Evolutionary conservation across 2,888 invertebrate species (phyloP).

Genomic region (Agrilus cyanescens): DNA sequence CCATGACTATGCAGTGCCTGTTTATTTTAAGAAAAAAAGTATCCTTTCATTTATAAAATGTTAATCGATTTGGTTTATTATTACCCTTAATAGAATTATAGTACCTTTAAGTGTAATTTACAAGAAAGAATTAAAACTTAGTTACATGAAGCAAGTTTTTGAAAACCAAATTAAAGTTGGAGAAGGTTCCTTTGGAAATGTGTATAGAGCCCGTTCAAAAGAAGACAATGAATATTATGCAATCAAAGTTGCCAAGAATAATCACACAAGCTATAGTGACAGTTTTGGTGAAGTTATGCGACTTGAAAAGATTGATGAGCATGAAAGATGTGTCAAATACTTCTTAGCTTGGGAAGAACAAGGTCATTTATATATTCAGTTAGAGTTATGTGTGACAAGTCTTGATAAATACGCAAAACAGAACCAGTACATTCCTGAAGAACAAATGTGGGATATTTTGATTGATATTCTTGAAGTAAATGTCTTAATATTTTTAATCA

Average conservation of each 20-base stretch:
- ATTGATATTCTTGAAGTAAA: conserved; percentile 43
- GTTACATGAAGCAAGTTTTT: conserved; percentile 60
- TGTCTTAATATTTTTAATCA: not conserved
- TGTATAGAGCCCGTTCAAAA: conserved; percentile 51
- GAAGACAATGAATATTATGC: conserved; percentile 59
- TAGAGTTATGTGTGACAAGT: conserved; percentile 56
- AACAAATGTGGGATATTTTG: conserved; percentile 52
- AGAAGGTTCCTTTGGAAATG: conserved; percentile 65
- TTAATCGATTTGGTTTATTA: not conserved
- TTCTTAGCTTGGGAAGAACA: conserved; percentile 64
- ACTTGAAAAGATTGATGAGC: conserved; percentile 53
- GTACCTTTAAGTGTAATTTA: conserved; percentile 29
- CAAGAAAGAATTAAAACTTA: conserved; percentile 27
- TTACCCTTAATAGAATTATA: conserved; percentile 14
- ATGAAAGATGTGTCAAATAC: conserved; percentile 55
- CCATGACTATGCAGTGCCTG: conserved; percentile 1
- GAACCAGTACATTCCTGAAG: conserved; percentile 46
- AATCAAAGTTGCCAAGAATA: conserved; percentile 53
- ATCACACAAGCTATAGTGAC: conserved; percentile 43
- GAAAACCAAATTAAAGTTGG: conserved; percentile 49
- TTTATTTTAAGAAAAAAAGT: conserved; percentile 6
- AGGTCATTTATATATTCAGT: conserved; percentile 53
- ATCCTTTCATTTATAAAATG: conserved; percentile 3
- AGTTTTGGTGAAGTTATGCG: conserved; percentile 55
- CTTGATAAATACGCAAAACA: conserved; percentile 44